A percentile compares a stretch with the other conserved stretches of the same genome.
Conservation (phyloP, 1,140 invertebrate genomes). For the Drosophila nigromelanica region DNA sequence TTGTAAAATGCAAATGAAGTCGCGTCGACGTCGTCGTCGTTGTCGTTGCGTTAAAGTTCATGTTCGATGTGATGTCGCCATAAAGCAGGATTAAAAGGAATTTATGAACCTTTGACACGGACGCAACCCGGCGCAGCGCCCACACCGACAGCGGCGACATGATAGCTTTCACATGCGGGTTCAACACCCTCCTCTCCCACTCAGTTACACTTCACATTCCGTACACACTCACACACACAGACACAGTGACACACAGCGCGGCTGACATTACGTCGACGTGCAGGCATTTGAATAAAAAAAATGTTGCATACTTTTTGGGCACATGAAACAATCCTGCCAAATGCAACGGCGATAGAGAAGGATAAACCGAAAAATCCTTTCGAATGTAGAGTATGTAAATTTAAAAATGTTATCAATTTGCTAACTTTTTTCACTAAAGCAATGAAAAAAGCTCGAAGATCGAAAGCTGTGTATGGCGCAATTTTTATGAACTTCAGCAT, state of each 20-base stretch:
- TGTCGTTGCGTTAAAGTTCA: constrained; percentile 78
- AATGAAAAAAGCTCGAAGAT: no score
- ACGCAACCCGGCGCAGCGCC: constrained; percentile 25
- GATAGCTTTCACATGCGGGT: constrained; percentile 64
- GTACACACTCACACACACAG: constrained; percentile 10
- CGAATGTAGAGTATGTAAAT: no score
- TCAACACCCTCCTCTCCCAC: neutral
- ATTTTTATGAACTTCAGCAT: no score
- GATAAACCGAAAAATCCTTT: no score
- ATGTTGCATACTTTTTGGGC: constrained; percentile 31
- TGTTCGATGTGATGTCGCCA: constrained; percentile 81
- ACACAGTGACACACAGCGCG: constrained; percentile 37
- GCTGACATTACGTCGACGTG: constrained; percentile 60
- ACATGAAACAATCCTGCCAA: neutral
- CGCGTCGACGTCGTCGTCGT: constrained; percentile 45
- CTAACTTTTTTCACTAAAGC: no score
- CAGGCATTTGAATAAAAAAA: constrained; percentile 54
- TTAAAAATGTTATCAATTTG: no score
- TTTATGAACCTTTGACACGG: constrained; percentile 81
- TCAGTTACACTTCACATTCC: neutral
- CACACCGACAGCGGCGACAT: constrained; percentile 53
- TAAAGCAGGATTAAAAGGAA: constrained; percentile 81
- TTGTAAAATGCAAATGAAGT: constrained; percentile 82
- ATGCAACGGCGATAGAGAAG: neutral
- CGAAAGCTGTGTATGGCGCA: no score